Evolutionary conservation across 2,113 vertebrate species (phyloP).

Genomic region (Nansenia antarctica): DNA sequence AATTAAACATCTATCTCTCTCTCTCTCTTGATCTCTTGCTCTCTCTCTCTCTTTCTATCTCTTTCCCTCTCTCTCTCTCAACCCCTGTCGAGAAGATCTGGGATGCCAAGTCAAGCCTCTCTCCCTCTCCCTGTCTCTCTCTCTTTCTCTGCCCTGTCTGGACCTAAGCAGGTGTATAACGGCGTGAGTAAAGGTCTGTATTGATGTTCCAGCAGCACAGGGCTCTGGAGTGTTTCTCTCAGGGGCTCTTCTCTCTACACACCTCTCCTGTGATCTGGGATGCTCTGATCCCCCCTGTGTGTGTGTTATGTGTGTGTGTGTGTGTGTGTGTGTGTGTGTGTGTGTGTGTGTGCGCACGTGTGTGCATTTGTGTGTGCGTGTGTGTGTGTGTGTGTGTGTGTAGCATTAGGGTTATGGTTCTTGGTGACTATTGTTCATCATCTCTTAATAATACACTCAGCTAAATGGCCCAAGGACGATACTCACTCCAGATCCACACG

Average conservation of each 20-base stretch:
- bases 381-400: background rate
- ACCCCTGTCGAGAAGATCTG: too few species aligned
- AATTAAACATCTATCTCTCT: background rate
- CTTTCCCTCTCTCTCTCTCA: background rate
- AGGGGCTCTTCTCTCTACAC: background rate
- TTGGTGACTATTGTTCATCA: too few species aligned
- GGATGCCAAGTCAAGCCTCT: too few species aligned
- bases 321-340: background rate
- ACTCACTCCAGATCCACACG: too few species aligned
- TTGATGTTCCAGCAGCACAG: background rate
- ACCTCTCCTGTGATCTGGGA: too few species aligned
- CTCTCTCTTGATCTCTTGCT: background rate
- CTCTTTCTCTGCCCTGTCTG: conserved; percentile 2
- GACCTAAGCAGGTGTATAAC: conserved; percentile 7
- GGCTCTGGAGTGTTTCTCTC: background rate
- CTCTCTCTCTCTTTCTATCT: background rate
- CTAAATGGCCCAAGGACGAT: too few species aligned
- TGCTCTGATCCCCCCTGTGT: background rate
- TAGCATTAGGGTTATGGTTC: too few species aligned
- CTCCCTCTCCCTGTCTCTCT: conserved; percentile 4
- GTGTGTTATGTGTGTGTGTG: background rate
- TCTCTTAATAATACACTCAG: too few species aligned
- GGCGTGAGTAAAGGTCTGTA: too few species aligned
- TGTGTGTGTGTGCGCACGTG: background rate
- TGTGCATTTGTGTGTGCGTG: background rate